Evolutionary conservation across 2,888 invertebrate genomes (phyloP).

Genomic region (Microctonus brassicae): DNA sequence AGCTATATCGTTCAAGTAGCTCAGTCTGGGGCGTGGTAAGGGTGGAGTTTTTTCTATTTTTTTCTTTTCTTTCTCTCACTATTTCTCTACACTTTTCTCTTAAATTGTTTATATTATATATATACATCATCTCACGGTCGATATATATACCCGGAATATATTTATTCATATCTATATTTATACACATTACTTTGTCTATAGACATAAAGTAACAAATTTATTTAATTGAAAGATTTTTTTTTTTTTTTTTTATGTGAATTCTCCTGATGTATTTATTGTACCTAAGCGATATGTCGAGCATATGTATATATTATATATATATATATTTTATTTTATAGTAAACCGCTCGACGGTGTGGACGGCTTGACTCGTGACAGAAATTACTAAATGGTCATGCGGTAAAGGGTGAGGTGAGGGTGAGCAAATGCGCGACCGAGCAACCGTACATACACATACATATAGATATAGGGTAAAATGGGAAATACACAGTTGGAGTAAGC

Average conservation of each 20-base stretch:
- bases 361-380: constrained; percentile 68
- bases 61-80: constrained; percentile 32
- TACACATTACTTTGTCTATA: too few relatives aligned
- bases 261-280: background rate
- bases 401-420: constrained; percentile 37
- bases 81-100: constrained; percentile 38
- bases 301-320: constrained; percentile 3
- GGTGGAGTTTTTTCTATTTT: constrained; percentile 57
- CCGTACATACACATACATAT: background rate
- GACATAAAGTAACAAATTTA: too few relatives aligned
- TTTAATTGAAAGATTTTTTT: background rate
- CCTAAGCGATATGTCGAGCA: background rate
- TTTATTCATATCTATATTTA: background rate
- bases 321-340: constrained; percentile 42
- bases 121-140: too few relatives aligned
- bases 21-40: constrained; percentile 57
- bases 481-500: constrained; percentile 38
- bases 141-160: background rate
- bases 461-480: constrained; percentile 33
- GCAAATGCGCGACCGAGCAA: constrained; percentile 30
- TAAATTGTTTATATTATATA: constrained; percentile 49
- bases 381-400: constrained; percentile 62
- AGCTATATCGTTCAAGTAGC: constrained; percentile 1
- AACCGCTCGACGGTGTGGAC: constrained; percentile 30
- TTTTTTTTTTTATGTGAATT: too few relatives aligned